A percentile compares a stretch with the other conserved stretches of the same genome.
These are phyloP conservation scores for Buathra laborator DNA, from an alignment of 2,888 invertebrate genomes.

Conservation along the genomic window DNA sequence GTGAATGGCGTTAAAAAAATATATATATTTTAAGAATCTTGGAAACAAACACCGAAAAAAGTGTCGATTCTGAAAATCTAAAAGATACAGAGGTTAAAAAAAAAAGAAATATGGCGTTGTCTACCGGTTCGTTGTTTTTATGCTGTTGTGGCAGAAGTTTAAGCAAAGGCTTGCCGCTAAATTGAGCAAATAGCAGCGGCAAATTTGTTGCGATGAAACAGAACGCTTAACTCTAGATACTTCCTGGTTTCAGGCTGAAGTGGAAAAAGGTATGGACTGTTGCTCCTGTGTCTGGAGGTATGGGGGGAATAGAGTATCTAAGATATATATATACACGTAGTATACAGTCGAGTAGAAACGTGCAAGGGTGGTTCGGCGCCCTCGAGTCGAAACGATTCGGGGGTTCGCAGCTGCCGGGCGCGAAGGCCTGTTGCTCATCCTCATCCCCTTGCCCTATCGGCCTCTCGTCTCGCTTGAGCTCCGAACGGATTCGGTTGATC, in stretches of 20 bases:
- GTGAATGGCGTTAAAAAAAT: too few relatives aligned
- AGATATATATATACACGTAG: conserved; percentile 24
- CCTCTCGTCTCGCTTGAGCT: conserved; percentile 7
- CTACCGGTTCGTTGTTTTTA: too few relatives aligned
- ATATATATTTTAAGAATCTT: too few relatives aligned
- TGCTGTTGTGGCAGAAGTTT: too few relatives aligned
- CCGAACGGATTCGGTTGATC: conserved; percentile 29
- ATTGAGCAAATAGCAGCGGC: too few relatives aligned
- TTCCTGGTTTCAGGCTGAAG: neutral
- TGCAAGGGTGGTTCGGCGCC: conserved; percentile 36
- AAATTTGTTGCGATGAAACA: neutral
- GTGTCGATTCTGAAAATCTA: too few relatives aligned
- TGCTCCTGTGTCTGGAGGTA: conserved; percentile 34
- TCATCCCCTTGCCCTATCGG: conserved; percentile 33
- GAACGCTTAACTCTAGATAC: neutral
- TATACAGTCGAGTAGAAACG: neutral
- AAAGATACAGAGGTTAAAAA: too few relatives aligned
- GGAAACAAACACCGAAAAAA: too few relatives aligned
- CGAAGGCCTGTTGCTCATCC: conserved; percentile 63
- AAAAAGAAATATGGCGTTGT: too few relatives aligned
- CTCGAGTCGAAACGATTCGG: conserved; percentile 29
- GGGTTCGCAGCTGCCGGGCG: conserved; percentile 8
- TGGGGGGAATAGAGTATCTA: neutral
- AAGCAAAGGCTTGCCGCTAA: too few relatives aligned
- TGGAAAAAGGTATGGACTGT: conserved; percentile 25